Evolutionary conservation across 2,113 vertebrate species (phyloP).

Genomic region (Sprattus sprattus): DNA sequence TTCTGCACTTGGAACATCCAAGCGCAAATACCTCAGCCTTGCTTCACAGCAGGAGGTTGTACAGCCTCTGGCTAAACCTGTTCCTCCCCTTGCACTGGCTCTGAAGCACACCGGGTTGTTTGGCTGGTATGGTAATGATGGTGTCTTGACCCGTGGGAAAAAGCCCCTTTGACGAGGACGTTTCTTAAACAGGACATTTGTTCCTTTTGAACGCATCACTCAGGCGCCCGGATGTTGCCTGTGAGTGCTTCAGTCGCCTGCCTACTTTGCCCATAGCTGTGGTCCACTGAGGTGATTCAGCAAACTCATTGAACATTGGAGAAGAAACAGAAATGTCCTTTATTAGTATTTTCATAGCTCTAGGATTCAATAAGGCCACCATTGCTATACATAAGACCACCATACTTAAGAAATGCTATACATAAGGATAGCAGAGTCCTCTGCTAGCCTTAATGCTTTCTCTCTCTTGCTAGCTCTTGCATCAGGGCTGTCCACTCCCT

Average conservation of each 20-base stretch:
- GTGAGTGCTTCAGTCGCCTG: not conserved
- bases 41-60: conserved; percentile 21
- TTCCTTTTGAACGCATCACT: not conserved
- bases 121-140: conserved; percentile 5
- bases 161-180: not conserved
- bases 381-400: not conserved
- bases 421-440: not conserved
- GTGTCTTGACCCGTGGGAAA: not conserved
- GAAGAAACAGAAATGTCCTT: not conserved
- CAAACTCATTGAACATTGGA: not conserved
- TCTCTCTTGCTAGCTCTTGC: conserved; percentile 61
- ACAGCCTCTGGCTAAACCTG: conserved; percentile 19
- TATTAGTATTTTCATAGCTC: not conserved
- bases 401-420: not conserved
- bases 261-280: not conserved
- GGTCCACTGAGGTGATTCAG: not conserved
- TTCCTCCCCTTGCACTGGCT: not conserved
- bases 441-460: not conserved
- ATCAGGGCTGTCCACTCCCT: conserved; percentile 44
- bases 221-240: no score
- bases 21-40: not conserved
- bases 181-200: not conserved
- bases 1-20: not conserved
- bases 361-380: not conserved
- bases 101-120: not conserved